Base-by-base conservation (phyloP, 2,797 vertebrate species). In the Mionectes olivaceus region DNA sequence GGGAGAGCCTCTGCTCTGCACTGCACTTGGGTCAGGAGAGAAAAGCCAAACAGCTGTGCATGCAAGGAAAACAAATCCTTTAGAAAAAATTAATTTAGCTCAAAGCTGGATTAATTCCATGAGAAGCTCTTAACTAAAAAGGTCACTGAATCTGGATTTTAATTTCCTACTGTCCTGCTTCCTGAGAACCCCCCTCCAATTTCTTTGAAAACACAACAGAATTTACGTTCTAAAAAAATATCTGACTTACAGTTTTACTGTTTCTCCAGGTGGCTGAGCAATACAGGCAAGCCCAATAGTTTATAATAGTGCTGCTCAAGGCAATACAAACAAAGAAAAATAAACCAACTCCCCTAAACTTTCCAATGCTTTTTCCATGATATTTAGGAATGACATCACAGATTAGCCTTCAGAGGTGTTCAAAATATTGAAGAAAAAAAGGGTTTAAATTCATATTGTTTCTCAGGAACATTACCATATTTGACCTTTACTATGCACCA, bases 91-190 rank as follows among this genome's bases (percentile, higher is more conserved):
- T 84, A 70, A 95, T 89, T 93, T 86, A 75, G 78, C 77, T 94
- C 79, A 70, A 77, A 81, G 78, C 47, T 69, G 69, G 83, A 83
- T 96, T 91, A 96, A 90, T 87, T 83, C 91, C 79, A 80, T 9
- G 69, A 75, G 63, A 82, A 89, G 60, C 61, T 89, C 69, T 73
- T 50, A 15, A 49, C 56, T 89, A 33, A 52, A 83, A 94, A 76
- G 46, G 78, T 83, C 80, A 83, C 35, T 9, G 74, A 61, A 85
- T 63, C 79, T 56, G 52, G 63, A 52, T 76, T 93, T 94, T 93
- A n/a, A 94, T 94, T 92, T 95, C 90, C 92, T 68, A 60, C 43
- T 30, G 68, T 27, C 69, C 89, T 82, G 82, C 76, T 93, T 93
- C 79, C 86, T 35, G 55, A 83, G 50, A 81, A n/a, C 35, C 2